Evolutionary conservation across 2,797 vertebrate species (phyloP).

Genomic region (Galago senegalensis): DNA sequence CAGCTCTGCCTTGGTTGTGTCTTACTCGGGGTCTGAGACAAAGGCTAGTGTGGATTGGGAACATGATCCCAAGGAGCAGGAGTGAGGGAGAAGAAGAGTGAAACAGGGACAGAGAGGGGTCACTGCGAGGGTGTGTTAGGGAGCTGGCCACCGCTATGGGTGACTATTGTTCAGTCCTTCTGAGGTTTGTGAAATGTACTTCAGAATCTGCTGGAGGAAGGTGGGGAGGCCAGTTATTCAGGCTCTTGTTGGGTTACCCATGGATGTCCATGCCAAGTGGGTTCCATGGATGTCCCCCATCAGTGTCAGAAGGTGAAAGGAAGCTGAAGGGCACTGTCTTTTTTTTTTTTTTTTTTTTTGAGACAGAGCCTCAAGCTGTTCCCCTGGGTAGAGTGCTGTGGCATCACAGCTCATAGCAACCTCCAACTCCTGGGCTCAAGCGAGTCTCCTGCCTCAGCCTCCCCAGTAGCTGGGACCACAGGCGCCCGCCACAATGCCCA

Average conservation of each 20-base stretch:
- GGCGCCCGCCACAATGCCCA: too few species aligned
- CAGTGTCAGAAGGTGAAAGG: not conserved
- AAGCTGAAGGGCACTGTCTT: not conserved
- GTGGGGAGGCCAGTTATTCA: fast-evolving
- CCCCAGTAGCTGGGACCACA: too few species aligned
- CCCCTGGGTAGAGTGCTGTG: too few species aligned
- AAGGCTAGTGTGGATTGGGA: not conserved
- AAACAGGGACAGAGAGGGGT: not conserved
- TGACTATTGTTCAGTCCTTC: not conserved
- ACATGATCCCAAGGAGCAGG: not conserved
- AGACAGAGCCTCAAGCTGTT: too few species aligned
- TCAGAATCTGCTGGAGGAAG: not conserved
- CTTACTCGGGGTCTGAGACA: not conserved
- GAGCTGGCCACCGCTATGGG: not conserved
- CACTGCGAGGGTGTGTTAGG: not conserved
- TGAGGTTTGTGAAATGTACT: not conserved
- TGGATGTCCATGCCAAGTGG: not conserved
- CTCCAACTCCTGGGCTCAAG: too few species aligned
- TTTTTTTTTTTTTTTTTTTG: too few species aligned
- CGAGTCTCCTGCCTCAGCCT: too few species aligned
- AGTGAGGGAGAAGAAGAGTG: not conserved
- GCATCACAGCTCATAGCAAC: too few species aligned
- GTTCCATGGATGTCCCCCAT: too few species aligned
- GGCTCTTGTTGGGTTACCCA: not conserved
- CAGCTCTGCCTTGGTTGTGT: not conserved